A percentile compares a stretch with the other conserved stretches of the same genome.
Conservation (phyloP, 1,140 invertebrate species). For the Nylanderia fulva region DNA sequence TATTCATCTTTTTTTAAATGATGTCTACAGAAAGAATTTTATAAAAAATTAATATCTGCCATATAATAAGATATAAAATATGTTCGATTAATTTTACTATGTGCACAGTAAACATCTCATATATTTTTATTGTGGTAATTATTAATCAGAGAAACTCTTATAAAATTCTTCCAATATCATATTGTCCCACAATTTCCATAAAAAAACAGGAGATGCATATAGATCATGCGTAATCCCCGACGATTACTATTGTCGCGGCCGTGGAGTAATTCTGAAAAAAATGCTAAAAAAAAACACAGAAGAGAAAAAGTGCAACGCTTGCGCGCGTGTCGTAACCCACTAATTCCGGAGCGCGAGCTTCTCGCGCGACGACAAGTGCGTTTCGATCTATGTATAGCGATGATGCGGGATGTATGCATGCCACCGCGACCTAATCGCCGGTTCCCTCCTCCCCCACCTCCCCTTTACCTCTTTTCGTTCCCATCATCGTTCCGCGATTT, state of each 20-base stretch:
- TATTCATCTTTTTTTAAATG: no score
- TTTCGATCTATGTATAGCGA: conserved; percentile 64
- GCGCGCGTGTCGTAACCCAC: conserved; percentile 41
- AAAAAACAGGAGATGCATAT: not conserved
- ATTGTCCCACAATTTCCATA: no score
- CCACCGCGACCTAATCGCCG: conserved; percentile 51
- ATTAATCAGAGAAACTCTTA: no score
- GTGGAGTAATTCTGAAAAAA: not conserved
- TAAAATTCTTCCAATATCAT: no score
- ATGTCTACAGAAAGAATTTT: no score
- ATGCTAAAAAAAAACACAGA: not conserved
- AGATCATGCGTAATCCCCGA: not conserved
- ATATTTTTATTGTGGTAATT: no score
- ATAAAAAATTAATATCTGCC: no score
- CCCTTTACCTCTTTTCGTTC: no score
- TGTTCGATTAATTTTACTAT: no score
- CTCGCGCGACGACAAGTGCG: conserved; percentile 23
- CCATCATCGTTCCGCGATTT: conserved; percentile 19
- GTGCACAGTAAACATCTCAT: no score
- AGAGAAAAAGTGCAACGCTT: conserved; percentile 2
- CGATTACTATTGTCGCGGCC: not conserved
- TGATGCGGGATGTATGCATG: conserved; percentile 54
- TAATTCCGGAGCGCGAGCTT: conserved; percentile 48
- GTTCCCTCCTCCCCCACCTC: not conserved
- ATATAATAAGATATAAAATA: no score